Conservation (phyloP, 53 echinoderm and acorn worm species). For the Apostichopus leukothele region DNA sequence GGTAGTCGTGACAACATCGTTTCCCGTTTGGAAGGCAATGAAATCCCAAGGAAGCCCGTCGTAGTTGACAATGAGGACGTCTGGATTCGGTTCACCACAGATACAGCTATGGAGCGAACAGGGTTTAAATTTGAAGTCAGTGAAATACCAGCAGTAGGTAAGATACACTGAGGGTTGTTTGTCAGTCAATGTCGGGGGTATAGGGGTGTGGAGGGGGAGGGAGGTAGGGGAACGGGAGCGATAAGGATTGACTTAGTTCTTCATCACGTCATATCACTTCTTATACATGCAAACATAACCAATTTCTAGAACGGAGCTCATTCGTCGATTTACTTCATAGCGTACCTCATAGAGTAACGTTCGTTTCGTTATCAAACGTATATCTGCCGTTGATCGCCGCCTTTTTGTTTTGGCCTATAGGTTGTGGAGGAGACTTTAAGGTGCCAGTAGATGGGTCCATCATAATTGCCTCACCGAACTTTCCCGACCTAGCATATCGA, state of each 20-base stretch:
- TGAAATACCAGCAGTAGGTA: slow-evolving; percentile 77
- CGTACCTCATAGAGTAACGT: background rate
- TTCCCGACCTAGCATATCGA: slow-evolving; percentile 76
- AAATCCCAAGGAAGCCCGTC: slow-evolving; percentile 58
- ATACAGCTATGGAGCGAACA: slow-evolving; percentile 60
- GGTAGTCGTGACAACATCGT: slow-evolving; percentile 39
- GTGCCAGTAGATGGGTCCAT: slow-evolving; percentile 69
- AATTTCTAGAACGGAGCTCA: background rate
- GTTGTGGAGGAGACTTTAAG: slow-evolving; percentile 68
- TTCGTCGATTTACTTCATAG: background rate
- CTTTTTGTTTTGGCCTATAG: slow-evolving; percentile 13
- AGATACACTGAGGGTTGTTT: background rate
- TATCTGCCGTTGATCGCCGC: too few relatives aligned
- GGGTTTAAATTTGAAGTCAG: slow-evolving; percentile 73
- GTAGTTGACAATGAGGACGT: slow-evolving; percentile 49
- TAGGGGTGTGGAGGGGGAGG: too few relatives aligned
- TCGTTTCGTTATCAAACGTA: too few relatives aligned
- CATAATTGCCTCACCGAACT: slow-evolving; percentile 77
- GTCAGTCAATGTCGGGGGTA: too few relatives aligned
- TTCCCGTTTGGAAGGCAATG: slow-evolving; percentile 57
- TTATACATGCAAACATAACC: too few relatives aligned
- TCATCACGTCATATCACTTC: too few relatives aligned
- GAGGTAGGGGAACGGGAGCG: too few relatives aligned
- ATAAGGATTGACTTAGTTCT: too few relatives aligned
- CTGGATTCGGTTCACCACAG: slow-evolving; percentile 76